These are phyloP conservation scores for Reticulitermes speratus DNA, from an alignment of 1,140 invertebrate genomes.

Conservation along the genomic window DNA sequence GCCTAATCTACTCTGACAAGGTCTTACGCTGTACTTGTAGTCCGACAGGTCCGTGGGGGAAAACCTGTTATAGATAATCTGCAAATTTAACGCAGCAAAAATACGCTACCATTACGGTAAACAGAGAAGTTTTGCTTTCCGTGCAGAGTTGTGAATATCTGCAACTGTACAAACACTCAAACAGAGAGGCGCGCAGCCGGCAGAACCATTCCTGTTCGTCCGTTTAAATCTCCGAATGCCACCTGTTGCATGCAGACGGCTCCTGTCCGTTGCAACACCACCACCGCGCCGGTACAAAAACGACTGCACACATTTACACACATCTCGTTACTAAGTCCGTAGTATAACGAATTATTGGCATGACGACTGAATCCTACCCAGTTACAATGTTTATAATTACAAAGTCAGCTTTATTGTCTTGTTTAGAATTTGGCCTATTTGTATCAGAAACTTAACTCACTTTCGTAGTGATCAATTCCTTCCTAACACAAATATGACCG, in stretches of 20 bases:
- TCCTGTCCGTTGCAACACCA: no score
- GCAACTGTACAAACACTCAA: not conserved
- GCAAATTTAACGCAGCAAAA: not conserved
- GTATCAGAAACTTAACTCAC: no score
- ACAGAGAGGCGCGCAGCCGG: not conserved
- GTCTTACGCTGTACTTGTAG: not conserved
- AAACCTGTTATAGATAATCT: not conserved
- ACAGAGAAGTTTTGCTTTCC: not conserved
- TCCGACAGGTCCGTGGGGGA: not conserved
- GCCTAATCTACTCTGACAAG: not conserved
- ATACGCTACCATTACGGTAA: not conserved
- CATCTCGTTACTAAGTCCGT: no score
- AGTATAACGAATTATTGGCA: no score
- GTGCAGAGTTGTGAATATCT: not conserved
- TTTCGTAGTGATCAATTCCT: no score
- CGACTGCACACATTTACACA: no score
- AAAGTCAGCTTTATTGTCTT: no score
- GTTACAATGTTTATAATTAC: no score
- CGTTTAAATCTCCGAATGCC: constrained; percentile 1
- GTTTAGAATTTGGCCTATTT: no score
- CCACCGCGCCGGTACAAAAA: no score
- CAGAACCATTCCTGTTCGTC: not conserved
- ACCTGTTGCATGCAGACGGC: not conserved
- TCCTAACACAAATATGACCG: no score
- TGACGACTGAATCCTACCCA: no score